These are phyloP conservation scores for Corynorhinus townsendii DNA, from an alignment of 2,113 vertebrate species.

Conservation along the genomic window DNA sequence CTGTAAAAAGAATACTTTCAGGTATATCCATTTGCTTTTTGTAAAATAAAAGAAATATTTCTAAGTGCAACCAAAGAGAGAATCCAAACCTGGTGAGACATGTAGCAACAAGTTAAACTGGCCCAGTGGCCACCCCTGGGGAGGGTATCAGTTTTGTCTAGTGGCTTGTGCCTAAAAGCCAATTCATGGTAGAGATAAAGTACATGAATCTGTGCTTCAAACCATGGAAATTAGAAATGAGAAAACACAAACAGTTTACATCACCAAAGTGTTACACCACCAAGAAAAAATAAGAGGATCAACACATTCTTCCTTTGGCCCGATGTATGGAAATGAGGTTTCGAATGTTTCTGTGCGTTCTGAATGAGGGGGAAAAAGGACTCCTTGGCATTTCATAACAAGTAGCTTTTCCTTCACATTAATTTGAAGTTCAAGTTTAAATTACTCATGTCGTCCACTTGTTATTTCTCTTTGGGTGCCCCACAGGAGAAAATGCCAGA, in stretches of 20 bases:
- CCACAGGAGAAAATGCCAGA: background rate
- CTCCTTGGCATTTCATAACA: background rate
- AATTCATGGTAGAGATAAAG: background rate
- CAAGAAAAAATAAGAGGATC: background rate
- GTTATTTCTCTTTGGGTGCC: background rate
- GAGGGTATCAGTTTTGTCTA: background rate
- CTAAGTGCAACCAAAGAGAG: background rate
- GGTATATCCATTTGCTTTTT: background rate
- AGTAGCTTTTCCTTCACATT: background rate
- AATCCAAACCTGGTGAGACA: background rate
- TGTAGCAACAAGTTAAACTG: background rate
- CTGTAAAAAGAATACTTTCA: background rate
- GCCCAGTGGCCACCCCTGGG: accelerated
- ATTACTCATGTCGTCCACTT: background rate
- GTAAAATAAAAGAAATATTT: background rate
- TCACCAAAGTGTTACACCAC: background rate
- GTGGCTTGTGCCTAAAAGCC: background rate
- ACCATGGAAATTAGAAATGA: background rate
- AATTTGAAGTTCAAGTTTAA: background rate
- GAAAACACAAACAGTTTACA: background rate
- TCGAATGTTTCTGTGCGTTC: background rate
- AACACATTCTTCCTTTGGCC: background rate
- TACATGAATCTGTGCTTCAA: background rate
- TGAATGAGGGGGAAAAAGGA: background rate
- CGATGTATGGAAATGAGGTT: background rate